Percentiles rank a stretch among this genome's conserved stretches.
These are phyloP conservation scores for Nylanderia fulva DNA, from an alignment of 1,140 invertebrate species.

Conservation along the genomic window DNA sequence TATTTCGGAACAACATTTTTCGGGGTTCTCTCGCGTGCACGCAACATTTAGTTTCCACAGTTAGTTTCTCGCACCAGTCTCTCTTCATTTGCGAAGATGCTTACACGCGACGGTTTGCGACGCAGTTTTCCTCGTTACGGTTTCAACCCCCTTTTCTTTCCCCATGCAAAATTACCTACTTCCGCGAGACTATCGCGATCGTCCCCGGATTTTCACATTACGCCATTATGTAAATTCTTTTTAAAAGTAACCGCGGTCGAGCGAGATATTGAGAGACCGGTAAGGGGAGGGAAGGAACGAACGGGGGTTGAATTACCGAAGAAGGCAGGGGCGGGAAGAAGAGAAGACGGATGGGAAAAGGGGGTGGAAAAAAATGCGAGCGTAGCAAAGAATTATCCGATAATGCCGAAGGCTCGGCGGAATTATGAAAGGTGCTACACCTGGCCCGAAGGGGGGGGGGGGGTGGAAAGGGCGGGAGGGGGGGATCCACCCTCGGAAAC, in stretches of 20 bases:
- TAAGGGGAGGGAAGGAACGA: neutral
- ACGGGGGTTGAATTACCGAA: conserved; percentile 43
- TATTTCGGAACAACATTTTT: neutral
- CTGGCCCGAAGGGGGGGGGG: no score
- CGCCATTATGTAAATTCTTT: conserved; percentile 80
- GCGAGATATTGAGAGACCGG: conserved; percentile 55
- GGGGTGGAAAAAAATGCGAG: conserved; percentile 36
- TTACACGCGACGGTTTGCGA: conserved; percentile 38
- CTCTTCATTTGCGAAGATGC: neutral
- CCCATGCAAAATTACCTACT: conserved; percentile 74
- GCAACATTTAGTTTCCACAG: neutral
- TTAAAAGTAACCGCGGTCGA: conserved; percentile 74
- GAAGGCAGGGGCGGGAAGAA: neutral
- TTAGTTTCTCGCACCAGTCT: conserved; percentile 34
- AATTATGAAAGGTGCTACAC: conserved; percentile 62
- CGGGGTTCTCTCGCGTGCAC: neutral
- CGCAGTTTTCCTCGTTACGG: conserved; percentile 53
- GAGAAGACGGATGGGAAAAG: conserved; percentile 20
- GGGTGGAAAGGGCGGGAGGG: no score
- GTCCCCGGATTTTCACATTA: conserved; percentile 77
- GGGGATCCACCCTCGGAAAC: conserved; percentile 41
- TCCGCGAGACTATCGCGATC: conserved; percentile 74
- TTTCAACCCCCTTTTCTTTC: conserved; percentile 52
- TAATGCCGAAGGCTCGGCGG: conserved; percentile 67
- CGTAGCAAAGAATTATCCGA: conserved; percentile 73